Conservation (phyloP, 92 coral and sea anemone species). For the Zoanthus sociatus region DNA sequence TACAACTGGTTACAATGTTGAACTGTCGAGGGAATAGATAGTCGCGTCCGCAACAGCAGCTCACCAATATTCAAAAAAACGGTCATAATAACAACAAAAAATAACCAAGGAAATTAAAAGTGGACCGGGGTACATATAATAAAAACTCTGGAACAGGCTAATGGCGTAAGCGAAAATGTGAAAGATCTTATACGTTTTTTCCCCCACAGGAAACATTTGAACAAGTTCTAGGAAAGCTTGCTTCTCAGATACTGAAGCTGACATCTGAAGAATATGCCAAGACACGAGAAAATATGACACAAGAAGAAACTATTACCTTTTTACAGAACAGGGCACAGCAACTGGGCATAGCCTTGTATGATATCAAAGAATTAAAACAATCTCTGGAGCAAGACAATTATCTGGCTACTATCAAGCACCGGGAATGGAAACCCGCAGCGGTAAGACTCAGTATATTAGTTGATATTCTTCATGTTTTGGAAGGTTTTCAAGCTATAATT, state of each 20-base stretch:
- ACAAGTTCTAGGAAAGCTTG: conserved; percentile 47
- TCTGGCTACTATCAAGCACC: conserved; percentile 52
- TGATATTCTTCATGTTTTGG: neutral
- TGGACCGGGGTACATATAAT: no score
- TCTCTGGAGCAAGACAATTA: conserved; percentile 59
- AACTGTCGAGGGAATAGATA: no score
- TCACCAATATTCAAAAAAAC: no score
- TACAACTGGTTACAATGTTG: no score
- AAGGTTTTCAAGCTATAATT: neutral
- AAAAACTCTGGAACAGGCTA: no score
- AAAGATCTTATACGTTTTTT: neutral
- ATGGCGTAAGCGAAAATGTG: no score
- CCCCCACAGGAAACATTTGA: conserved; percentile 57
- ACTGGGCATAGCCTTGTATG: conserved; percentile 58
- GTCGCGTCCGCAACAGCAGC: no score
- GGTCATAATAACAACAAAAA: no score
- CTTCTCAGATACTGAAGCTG: conserved; percentile 57
- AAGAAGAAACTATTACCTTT: conserved; percentile 32
- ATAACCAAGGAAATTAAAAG: no score
- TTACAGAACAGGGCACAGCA: conserved; percentile 48
- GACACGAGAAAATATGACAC: conserved; percentile 41
- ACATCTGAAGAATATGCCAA: conserved; percentile 50
- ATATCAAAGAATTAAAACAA: conserved; percentile 43
- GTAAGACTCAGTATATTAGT: conserved; percentile 33
- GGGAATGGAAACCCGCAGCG: conserved; percentile 68